Evolutionary conservation across 2,113 vertebrate species (phyloP), one percentile per base, ranked within the genome.

Genomic region (Gobius niger): DNA sequence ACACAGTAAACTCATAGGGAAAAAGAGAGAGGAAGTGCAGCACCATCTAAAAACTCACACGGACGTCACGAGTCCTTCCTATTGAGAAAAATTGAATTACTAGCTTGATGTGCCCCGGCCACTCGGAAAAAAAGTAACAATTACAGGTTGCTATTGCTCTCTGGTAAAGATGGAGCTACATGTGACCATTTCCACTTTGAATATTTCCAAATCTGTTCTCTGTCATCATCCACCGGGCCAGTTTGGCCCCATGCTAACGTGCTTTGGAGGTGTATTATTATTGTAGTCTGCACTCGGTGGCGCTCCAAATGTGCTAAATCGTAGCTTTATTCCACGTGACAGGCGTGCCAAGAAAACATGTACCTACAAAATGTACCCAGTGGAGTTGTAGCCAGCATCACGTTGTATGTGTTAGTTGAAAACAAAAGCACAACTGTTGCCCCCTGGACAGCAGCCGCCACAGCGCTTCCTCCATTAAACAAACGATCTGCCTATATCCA

Each of bases 401-500:
- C 77, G 14, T 59, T 49, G n/a, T 65, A 49, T 44, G 41, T 72
- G 64, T 67, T 44, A 53, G 57, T 51, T 40, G 70, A 68, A 67
- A 74, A 77, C 19, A 69, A 70, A 80, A 63, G 68, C 68, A 56
- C 61, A 76, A 63, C 59, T 67, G 59, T 67, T 46, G 11, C 73
- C 59, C 75, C 41, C 73, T 65, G 44, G 77, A 83, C 79, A 76
- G 44, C 63, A 47, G 66, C 77, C 73, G 59, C 19, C 65, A 67
- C 64, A 65, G 71, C 14, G 42, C 51, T 74, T 78, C n/a, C 42
- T 67, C 67, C 69, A 66, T 70, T 83, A 70, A 84, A 72, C 74
- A 75, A 76, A 84, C 75, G 75, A 76, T 77, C 73, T 63, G 62
- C 69, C 76, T 79, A 65, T 51, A 65, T 51, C 1, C 24, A 47